Conservation (phyloP, 2,888 invertebrate genomes). For the Phyllotreta cruciferae region DNA sequence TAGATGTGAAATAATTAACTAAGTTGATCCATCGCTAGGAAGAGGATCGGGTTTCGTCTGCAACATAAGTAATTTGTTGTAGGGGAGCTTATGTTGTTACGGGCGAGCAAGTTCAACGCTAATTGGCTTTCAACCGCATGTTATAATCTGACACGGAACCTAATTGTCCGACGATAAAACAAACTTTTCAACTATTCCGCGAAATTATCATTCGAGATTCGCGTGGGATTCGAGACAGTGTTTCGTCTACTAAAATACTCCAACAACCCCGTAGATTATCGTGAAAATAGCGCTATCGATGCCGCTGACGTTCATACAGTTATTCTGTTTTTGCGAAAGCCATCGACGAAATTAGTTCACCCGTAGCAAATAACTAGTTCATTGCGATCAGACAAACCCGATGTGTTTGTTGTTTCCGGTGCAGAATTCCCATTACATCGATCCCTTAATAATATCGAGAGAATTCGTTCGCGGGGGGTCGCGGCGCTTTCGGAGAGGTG, state of each 20-base stretch:
- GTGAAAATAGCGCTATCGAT: no score
- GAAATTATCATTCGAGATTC: no score
- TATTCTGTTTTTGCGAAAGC: no score
- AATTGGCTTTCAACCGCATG: conserved; percentile 60
- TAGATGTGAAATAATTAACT: conserved; percentile 41
- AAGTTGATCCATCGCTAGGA: conserved; percentile 35
- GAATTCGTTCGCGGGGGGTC: conserved; percentile 40
- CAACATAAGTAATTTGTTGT: conserved; percentile 48
- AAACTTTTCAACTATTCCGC: no score
- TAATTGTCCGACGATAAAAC: conserved; percentile 59
- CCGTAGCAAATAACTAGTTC: conserved; percentile 10
- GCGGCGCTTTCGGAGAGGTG: conserved; percentile 45
- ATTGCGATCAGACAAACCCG: conserved; percentile 16
- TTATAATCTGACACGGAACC: conserved; percentile 60
- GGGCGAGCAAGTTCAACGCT: conserved; percentile 57
- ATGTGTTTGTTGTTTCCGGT: conserved; percentile 46
- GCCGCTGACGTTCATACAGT: no score
- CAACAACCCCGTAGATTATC: no score
- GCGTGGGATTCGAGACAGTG: no score
- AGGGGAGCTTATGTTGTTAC: conserved; percentile 53
- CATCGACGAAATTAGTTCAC: conserved; percentile 2
- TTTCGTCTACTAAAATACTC: no score
- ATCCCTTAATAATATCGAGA: conserved; percentile 35
- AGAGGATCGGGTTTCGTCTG: conserved; percentile 41
- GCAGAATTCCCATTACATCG: conserved; percentile 40